phyloP scores from a whole-genome alignment of 1,140 invertebrate species.

The Drosophila virilis region DNA sequence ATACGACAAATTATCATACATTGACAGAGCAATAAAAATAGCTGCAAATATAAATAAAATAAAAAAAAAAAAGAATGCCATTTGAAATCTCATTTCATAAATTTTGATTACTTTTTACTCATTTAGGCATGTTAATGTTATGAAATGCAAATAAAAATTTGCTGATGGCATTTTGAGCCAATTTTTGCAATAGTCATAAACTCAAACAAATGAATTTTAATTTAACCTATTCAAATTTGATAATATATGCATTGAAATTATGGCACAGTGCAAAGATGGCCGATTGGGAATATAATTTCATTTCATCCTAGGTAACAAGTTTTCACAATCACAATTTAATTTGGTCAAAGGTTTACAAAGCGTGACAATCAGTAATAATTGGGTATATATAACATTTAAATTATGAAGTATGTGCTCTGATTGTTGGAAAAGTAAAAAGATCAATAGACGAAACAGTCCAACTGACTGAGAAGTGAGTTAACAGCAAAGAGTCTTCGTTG shows the following conservation, averaged over 20 bases:
- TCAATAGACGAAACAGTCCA: too few relatives aligned
- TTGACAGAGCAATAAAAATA: slow-evolving; percentile 5
- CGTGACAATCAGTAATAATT: slow-evolving; percentile 12
- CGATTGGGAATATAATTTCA: slow-evolving; percentile 6
- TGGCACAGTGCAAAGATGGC: neutral
- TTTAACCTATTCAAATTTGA: slow-evolving; percentile 11
- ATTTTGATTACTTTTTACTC: slow-evolving; percentile 57
- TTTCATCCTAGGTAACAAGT: neutral
- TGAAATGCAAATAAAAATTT: slow-evolving; percentile 44
- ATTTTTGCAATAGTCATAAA: slow-evolving; percentile 13
- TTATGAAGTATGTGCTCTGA: neutral
- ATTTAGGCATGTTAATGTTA: slow-evolving; percentile 13
- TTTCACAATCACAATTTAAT: neutral
- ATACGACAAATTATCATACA: slow-evolving; percentile 34
- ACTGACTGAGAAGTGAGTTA: too few relatives aligned
- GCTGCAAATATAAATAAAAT: slow-evolving; percentile 19
- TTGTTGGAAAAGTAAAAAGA: too few relatives aligned
- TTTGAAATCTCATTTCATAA: slow-evolving; percentile 53
- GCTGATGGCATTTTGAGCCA: slow-evolving; percentile 34
- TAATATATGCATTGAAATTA: slow-evolving; percentile 9
- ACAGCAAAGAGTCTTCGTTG: too few relatives aligned
- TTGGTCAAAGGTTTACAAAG: neutral
- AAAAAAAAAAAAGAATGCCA: slow-evolving; percentile 12
- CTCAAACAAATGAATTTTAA: slow-evolving; percentile 16
- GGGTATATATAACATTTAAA: neutral